Base-by-base conservation (phyloP, 2,797 vertebrate species). In the Diceros bicornis region DNA sequence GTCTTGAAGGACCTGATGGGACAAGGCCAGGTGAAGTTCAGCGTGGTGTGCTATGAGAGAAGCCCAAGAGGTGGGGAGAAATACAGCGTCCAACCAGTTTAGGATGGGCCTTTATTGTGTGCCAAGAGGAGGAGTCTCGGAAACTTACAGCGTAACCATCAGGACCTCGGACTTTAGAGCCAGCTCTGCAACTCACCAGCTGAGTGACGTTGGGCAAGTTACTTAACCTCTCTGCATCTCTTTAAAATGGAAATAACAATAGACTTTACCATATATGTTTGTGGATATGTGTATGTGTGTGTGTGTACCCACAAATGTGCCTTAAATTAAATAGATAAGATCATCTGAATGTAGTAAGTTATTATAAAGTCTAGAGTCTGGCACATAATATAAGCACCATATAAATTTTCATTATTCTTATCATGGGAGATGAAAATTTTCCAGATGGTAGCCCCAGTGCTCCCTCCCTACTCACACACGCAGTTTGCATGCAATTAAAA, bases 241-340 rank as follows among this genome's bases (percentile, higher is more conserved):
- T 92, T 79, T 75, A 81, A 94, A 90, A 64, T 95, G 59, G 2
- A 83, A 90, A 79, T 72, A 91, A 29, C 25, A 66, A 37, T 75
- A 69, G 27, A 83, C 88, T 64, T 37, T 27, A 61, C 13, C 11
- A 17, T 75, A 37, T 23, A 29, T 61, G 29, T 59, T 74, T 74
- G 68, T 68, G 4, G 6, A 1, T 71, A 25, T 20, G 34, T 59
- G 11, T 18, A 4, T 84, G 44, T 68, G n/a, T 25, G 18, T 83
- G 7, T 57, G 11, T 90, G 34, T 50, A 9, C 1, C 14, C 11
- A 79, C 16, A 72, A 71, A 87, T 61, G 3, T 57, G 13, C 32
- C 50, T 86, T 91, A 69, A 71, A 94, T 77, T 34, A 71, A 87
- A 34, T 34, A 84, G n/a, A 87, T 55, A 66, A 61, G 8, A 96